These are phyloP conservation scores for Acipenser ruthenus DNA, from an alignment of 2,797 vertebrate species.

Conservation along the genomic window DNA sequence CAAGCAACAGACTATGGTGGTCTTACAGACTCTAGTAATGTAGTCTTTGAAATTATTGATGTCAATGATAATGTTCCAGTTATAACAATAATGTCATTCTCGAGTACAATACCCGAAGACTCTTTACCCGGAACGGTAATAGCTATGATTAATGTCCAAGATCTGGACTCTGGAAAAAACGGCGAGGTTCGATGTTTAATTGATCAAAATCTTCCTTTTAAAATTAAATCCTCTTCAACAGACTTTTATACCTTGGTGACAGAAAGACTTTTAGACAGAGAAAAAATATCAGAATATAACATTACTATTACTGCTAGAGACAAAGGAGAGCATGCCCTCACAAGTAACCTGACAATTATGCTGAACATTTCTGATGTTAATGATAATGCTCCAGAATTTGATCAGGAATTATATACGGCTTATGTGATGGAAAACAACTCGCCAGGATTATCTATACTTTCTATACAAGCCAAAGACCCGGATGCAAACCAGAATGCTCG, in stretches of 20 bases:
- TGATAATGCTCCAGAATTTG: conserved; percentile 51
- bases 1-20: conserved; percentile 58
- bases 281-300: conserved; percentile 39
- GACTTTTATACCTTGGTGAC: conserved; percentile 46
- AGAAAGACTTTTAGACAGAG: conserved; percentile 45
- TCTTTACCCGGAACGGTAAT: conserved; percentile 47
- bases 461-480: conserved; percentile 36
- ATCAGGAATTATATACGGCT: conserved; percentile 26
- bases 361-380: conserved; percentile 54
- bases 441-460: conserved; percentile 35
- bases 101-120: conserved; percentile 55
- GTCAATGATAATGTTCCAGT: conserved; percentile 68
- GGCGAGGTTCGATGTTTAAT: conserved; percentile 30
- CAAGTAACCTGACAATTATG: conserved; percentile 24
- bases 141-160: conserved; percentile 58
- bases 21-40: conserved; percentile 43
- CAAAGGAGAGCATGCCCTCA: conserved; percentile 41
- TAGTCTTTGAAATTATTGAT: conserved; percentile 62
- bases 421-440: conserved; percentile 43
- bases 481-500: conserved; percentile 56
- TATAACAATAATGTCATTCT: conserved; percentile 58
- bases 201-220: conserved; percentile 39
- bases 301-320: conserved; percentile 48
- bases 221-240: conserved; percentile 35
- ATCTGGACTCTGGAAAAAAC: conserved; percentile 44